phyloP scores from a whole-genome alignment of 2,113 vertebrate genomes.

The Erpornis zantholeuca region DNA sequence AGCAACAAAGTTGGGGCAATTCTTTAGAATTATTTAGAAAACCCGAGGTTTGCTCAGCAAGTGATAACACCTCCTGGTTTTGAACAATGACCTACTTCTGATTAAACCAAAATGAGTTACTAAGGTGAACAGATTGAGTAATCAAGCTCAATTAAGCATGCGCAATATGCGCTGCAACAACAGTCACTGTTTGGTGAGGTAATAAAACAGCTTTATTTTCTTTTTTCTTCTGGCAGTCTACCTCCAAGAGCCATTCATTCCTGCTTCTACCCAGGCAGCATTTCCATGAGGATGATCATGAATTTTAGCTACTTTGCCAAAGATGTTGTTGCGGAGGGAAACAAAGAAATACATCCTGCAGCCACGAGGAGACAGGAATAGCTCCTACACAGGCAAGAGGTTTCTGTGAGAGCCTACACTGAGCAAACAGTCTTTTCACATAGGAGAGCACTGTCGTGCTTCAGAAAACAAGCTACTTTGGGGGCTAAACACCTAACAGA shows the following conservation, averaged over 20 bases:
- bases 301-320: not conserved
- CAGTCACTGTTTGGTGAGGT: not conserved
- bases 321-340: not conserved
- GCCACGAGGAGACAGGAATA: not conserved
- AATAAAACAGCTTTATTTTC: not conserved
- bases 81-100: not conserved
- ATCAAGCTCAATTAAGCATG: conserved; percentile 4
- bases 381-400: not conserved
- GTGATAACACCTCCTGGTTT: not conserved
- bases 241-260: not conserved
- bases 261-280: not conserved
- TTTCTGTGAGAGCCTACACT: not conserved
- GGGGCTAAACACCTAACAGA: too few relatives aligned
- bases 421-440: fast-evolving
- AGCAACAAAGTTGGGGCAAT: not conserved
- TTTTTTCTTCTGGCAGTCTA: not conserved
- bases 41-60: not conserved
- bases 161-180: not conserved
- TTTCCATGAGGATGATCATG: not conserved
- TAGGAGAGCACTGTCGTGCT: fast-evolving
- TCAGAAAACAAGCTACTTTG: not conserved
- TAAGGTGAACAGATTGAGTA: conserved; percentile 4
- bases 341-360: not conserved
- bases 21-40: not conserved
- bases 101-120: not conserved